Base-by-base conservation (phyloP, 2,797 vertebrate genomes). In the Erethizon dorsatum region DNA sequence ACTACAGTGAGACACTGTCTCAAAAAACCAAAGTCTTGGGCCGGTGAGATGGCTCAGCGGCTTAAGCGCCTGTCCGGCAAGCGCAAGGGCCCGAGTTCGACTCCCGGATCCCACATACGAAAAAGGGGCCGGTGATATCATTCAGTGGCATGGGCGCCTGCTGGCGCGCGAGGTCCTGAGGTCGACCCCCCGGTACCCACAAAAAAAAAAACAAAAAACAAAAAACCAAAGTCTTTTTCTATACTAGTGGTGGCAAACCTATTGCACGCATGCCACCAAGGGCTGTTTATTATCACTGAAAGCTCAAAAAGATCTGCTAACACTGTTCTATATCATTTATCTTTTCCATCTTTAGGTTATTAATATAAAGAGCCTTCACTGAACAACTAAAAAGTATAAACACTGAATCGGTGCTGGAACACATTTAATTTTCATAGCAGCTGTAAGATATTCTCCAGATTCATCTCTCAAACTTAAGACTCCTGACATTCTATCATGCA, bases 351-450 rank as follows among this genome's bases (percentile, higher is more conserved):
- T 77, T 75, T 45, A 71, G 10, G 71, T 78, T 69, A 92, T 63
- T 50, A 77, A 63, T 91, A 37, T 85, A 82, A n/a, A 85, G 59
- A 88, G 45, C 69, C 75, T 67, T 78, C 41, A 90, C 0, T 18
- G 10, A 90, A 87, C 50, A 87, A 85, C 57, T 92, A 78, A 83
- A 52, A 87, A 83, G 54, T 59, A 22, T 71, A 63, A 92, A 52
- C 6, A 45, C 59, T 59, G 15, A 90, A 83, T 83, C 54, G 45
- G 20, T 31, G 20, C 57, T 84, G 7, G 26, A 79, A 87, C 7
- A 84, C 1, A 63, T 24, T 50, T 33, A 83, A 63, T 78, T 78
- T 96, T 93, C 15, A 83, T 14, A 87, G 69, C 85, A 84, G 10
- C 59, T 69, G 33, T 24, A 37, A 79, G 24, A 41, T 31, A 94